These are phyloP conservation scores for Arctia plantaginis DNA, from an alignment of 2,888 invertebrate genomes.

Conservation along the genomic window DNA sequence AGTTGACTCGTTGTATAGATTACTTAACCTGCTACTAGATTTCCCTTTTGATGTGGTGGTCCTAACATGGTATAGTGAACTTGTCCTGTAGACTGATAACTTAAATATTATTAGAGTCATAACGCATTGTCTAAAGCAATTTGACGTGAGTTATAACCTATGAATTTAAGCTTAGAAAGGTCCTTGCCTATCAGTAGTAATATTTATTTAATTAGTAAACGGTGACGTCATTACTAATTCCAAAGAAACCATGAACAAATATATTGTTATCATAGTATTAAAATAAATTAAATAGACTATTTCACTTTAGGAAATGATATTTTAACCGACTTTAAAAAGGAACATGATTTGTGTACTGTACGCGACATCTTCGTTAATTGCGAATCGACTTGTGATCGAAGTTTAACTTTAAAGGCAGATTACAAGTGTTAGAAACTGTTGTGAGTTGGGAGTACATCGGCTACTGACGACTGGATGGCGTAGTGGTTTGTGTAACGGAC, in stretches of 20 bases:
- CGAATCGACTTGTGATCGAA: too few relatives aligned
- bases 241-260: neutral
- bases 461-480: too few relatives aligned
- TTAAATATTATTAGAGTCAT: slow-evolving; percentile 9
- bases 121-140: slow-evolving; percentile 1
- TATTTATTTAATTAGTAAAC: neutral
- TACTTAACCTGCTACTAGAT: slow-evolving; percentile 41
- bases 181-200: neutral
- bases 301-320: neutral
- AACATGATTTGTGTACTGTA: too few relatives aligned
- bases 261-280: neutral
- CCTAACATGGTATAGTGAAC: too few relatives aligned
- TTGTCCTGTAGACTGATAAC: too few relatives aligned
- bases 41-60: too few relatives aligned
- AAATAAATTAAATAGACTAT: neutral
- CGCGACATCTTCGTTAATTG: too few relatives aligned
- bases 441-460: too few relatives aligned
- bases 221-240: neutral
- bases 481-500: too few relatives aligned
- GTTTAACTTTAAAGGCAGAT: too few relatives aligned
- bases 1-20: slow-evolving; percentile 38
- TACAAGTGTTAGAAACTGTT: too few relatives aligned
- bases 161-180: neutral
- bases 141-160: slow-evolving; percentile 1
- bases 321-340: neutral